Base-by-base conservation (phyloP, 2,888 invertebrate genomes). In the Brachypalpus laphriformis region DNA sequence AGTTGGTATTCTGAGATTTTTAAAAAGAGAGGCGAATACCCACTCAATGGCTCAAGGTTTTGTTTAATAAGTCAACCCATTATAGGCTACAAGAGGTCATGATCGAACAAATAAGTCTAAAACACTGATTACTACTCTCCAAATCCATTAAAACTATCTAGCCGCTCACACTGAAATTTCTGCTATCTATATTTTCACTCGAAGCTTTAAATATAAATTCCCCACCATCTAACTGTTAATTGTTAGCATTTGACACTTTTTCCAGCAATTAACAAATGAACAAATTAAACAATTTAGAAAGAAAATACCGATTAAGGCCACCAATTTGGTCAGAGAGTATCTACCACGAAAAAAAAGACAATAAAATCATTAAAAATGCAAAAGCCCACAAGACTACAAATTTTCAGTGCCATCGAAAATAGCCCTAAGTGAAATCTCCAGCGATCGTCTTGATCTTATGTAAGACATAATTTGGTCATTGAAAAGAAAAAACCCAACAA, bases 221-320 rank as follows among this genome's bases (percentile, higher is more conserved):
- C 25, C 25, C 20, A 0, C 2, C 72, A 51, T 20, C 31, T 54
- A 40, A 63, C 63, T 31, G 54, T 45, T 63, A 22, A 63, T 34
- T 63, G 51, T 74, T 63, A 56, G 5, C 40, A 51, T 74, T 74
- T 63, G 22, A 63, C 74, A 42, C 61, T 31, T 71, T 59, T 47
- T 16, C 11, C 18, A 49, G 7, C 49, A 54, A 63, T 56, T 56
- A 74, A 56, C 74, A 54, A 22, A 45, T 37, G 25, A 42, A 14
- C 22, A 74, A 63, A 63, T 31, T 37, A 14, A 63, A 51, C 16
- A 63, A 49, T 65, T 51, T 11, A 8, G 2, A 68, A 42, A 68
- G n/a, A 40, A 51, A 56, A 45, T n/a, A 9, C 61, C 63, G 54
- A 74, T 74, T 74, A 74, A 74, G 63, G 74, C 74, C 74, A 74